Evolutionary conservation across 1,140 invertebrate genomes (phyloP), one percentile per base, ranked within the genome.

Genomic region (Conus ventricosus): DNA sequence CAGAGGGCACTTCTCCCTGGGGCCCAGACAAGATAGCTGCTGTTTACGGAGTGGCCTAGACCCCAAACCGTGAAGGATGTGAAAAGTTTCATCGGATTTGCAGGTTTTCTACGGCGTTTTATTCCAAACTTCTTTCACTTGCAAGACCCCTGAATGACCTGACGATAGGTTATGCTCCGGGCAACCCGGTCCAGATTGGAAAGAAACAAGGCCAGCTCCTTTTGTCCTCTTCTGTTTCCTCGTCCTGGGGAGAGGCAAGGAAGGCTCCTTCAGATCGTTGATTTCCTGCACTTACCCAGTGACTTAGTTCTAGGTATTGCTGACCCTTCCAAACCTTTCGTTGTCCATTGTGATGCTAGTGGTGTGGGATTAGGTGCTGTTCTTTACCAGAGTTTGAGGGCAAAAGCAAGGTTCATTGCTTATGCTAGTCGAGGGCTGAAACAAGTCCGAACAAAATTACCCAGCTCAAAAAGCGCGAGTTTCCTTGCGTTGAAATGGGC

Each of bases 341-440:
- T 27, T 13, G 53, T 84, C 11, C 83, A 84, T 27, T 60, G 83
- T 11, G 54, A 84, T 63, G 83, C 83, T 7, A 53, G 39, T 53
- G 80, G 80, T 8, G 13, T 23, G 15, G 80, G 80, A 27, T n/a
- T 81, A 53, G 39, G 80, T 81, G 80, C 8, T 20, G 39, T 51
- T 7, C 39, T 81, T 11, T 51, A 81, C 25, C 25, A 81, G 25
- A 81, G 25, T 23, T 51, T 81, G 2, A 51, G 80, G 80, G 10
- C 23, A 78, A 23, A 15, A 20, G 23, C 39, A 78, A 78, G 75
- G 75, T 78, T n/a, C 15, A 78, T 78, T 39, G 23, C 75, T 10
- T 88, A 88, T 86, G 90, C 88, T 20, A 88, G 87, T 53, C 83
- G 90, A 25, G 82, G 87, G 54, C 82, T 91, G 8, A 88, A n/a